Evolutionary conservation across 2,888 invertebrate species (phyloP).

Genomic region (Cantharis rustica): DNA sequence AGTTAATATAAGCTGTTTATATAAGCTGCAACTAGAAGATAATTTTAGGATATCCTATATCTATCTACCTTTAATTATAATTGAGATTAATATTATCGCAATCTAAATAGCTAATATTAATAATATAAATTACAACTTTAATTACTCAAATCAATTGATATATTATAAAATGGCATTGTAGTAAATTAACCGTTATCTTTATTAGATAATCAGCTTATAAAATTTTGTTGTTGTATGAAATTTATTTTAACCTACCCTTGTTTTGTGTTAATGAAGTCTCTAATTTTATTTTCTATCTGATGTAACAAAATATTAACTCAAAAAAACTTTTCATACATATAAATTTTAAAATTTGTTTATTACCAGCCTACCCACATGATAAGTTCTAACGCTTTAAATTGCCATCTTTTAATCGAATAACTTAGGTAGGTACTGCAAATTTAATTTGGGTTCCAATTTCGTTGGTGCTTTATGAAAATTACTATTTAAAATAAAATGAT

Average conservation of each 20-base stretch:
- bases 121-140: not conserved
- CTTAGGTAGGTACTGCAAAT: not conserved
- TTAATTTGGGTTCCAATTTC: not conserved
- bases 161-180: not conserved
- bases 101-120: not conserved
- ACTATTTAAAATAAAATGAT: slow-evolving; percentile 1
- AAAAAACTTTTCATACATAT: not conserved
- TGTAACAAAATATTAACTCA: not conserved
- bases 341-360: not conserved
- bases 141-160: not conserved
- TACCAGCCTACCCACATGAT: not conserved
- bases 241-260: not conserved
- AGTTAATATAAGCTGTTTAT: not conserved
- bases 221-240: not conserved
- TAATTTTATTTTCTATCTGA: not conserved
- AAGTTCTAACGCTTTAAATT: not conserved
- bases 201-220: not conserved
- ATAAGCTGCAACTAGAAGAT: not conserved
- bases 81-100: not conserved
- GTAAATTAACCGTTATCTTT: not conserved
- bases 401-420: not conserved
- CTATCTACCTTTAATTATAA: not conserved
- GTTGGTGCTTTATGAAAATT: not conserved
- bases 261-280: not conserved
- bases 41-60: not conserved